phyloP scores from a whole-genome alignment of 2,113 vertebrate genomes.

The Poeciliopsis retropinna region DNA sequence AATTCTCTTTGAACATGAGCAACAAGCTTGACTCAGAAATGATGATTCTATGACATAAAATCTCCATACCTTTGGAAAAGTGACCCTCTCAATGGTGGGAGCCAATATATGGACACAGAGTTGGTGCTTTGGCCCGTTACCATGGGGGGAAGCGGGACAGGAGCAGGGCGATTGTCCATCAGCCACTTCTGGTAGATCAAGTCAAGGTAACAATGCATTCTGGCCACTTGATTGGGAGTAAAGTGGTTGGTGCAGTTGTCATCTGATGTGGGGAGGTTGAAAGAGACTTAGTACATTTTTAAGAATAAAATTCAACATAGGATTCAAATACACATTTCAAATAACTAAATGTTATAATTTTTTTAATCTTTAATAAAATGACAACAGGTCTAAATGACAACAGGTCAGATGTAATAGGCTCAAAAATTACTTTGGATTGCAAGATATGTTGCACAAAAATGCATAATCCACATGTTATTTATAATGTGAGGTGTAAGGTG shows the following conservation, averaged over 20 bases:
- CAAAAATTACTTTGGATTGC: no score
- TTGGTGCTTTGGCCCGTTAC: slow-evolving; percentile 83
- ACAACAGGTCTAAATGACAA: not conserved
- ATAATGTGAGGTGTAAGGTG: not conserved
- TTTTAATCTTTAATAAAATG: not conserved
- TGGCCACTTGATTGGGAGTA: slow-evolving; percentile 95
- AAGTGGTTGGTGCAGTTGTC: slow-evolving; percentile 97
- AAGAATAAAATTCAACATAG: no score
- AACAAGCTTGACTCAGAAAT: not conserved
- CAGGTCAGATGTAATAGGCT: no score
- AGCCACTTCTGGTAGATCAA: slow-evolving; percentile 93
- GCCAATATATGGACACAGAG: slow-evolving; percentile 91
- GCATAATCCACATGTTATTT: not conserved
- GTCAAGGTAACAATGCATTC: slow-evolving; percentile 98
- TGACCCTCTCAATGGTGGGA: slow-evolving; percentile 86
- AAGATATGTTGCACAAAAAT: not conserved
- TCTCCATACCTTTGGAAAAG: slow-evolving; percentile 87
- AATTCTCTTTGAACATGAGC: not conserved
- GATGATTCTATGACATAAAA: not conserved
- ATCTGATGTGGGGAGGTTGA: slow-evolving; percentile 76
- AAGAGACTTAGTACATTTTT: not conserved
- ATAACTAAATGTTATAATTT: no score
- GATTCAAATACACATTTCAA: no score
- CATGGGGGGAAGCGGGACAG: slow-evolving; percentile 87
- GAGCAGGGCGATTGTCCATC: slow-evolving; percentile 79